These are phyloP conservation scores for Lophochroa leadbeateri DNA, from an alignment of 2,113 vertebrate genomes.

Conservation along the genomic window DNA sequence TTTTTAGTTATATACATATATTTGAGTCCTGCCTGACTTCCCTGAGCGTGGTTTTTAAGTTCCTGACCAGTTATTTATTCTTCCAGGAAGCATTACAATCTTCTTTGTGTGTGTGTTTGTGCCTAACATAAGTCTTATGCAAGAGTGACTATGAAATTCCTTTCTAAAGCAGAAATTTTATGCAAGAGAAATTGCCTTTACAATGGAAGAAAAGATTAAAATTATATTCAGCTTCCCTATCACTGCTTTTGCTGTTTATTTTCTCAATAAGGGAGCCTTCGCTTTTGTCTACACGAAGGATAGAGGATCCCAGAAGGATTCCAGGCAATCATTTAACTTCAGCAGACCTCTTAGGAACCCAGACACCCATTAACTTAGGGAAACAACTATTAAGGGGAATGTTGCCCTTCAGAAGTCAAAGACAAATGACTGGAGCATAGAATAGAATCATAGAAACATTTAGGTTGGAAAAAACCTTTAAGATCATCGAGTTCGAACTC, in stretches of 20 bases:
- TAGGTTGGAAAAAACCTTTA: background rate
- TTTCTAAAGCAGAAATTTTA: background rate
- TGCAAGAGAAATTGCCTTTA: background rate
- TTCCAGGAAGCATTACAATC: background rate
- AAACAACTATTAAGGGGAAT: background rate
- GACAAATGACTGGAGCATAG: background rate
- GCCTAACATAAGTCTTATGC: background rate
- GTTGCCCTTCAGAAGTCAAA: background rate
- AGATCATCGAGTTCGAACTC: background rate
- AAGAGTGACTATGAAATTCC: background rate
- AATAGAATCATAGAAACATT: background rate
- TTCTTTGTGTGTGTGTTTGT: background rate
- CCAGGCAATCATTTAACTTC: background rate
- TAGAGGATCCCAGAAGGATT: background rate
- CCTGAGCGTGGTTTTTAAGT: background rate
- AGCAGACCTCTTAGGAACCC: background rate
- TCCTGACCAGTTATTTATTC: background rate
- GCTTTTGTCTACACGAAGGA: background rate
- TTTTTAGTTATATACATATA: background rate
- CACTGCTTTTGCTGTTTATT: background rate
- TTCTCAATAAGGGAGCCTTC: background rate
- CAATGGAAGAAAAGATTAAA: background rate
- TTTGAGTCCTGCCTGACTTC: background rate
- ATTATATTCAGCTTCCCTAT: background rate
- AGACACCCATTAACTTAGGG: background rate